These are phyloP conservation scores for Corydoras sp. DNA, from an alignment of 2,113 vertebrate species.

Conservation along the genomic window DNA sequence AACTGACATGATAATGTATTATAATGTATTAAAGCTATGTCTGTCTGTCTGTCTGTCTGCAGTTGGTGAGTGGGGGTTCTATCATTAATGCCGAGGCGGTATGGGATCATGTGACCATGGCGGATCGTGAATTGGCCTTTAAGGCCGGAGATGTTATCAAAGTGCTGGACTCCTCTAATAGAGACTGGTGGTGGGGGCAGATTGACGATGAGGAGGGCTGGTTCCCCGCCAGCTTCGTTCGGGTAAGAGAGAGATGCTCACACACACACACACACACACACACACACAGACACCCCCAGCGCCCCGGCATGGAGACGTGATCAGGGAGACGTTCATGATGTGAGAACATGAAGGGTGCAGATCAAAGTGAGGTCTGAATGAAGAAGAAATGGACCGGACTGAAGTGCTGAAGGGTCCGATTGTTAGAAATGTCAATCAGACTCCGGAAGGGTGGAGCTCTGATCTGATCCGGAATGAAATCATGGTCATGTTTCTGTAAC, in stretches of 20 bases:
- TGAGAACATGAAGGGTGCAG: no score
- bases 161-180: conserved; percentile 99
- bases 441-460: no score
- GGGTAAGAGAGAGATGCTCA: conserved; percentile 72
- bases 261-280: conserved; percentile 1
- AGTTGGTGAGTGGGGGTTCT: conserved; percentile 98
- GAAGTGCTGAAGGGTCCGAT: no score
- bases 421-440: no score
- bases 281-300: neutral
- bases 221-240: conserved; percentile 99
- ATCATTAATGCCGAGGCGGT: conserved; percentile 99
- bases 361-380: no score
- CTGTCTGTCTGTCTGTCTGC: conserved; percentile 17
- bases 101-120: conserved; percentile 99
- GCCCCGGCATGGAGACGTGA: no score
- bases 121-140: conserved; percentile 99
- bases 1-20: no score
- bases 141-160: conserved; percentile 99
- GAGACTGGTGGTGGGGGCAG: conserved; percentile 99
- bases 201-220: conserved; percentile 98
- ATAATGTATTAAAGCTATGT: no score
- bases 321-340: no score
- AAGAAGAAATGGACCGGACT: no score
- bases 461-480: no score
- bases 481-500: no score